These are phyloP conservation scores for Lacerta viridis DNA, from an alignment of 2,797 vertebrate genomes.

Conservation along the genomic window DNA sequence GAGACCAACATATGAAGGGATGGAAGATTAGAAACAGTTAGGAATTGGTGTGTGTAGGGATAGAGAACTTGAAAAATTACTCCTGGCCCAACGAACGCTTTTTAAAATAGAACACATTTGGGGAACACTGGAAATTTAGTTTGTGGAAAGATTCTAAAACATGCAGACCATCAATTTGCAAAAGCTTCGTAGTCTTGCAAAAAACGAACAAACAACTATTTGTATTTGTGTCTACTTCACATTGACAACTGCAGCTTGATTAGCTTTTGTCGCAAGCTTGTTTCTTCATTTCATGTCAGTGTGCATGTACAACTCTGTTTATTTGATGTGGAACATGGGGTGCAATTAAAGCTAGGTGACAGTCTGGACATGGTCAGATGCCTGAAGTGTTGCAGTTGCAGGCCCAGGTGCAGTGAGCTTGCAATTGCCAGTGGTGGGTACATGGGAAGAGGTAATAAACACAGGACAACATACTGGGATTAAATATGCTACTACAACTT, in stretches of 20 bases:
- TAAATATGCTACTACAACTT: too few relatives aligned
- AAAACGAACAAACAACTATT: background rate
- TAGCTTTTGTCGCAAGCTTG: background rate
- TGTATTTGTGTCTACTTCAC: background rate
- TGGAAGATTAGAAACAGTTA: conserved; percentile 43
- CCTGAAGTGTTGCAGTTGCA: background rate
- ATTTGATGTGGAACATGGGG: background rate
- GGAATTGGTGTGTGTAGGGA: background rate
- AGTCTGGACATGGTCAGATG: background rate
- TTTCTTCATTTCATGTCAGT: background rate
- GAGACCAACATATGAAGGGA: conserved; percentile 23
- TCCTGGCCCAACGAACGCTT: conserved; percentile 1
- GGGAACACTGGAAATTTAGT: conserved; percentile 19
- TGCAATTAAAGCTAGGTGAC: background rate
- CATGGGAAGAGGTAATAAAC: too few relatives aligned
- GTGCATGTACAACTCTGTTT: background rate
- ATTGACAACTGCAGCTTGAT: background rate
- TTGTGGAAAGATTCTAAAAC: background rate
- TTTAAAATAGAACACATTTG: background rate
- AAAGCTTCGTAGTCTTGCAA: background rate
- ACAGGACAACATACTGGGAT: too few relatives aligned
- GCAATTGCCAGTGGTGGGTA: too few relatives aligned
- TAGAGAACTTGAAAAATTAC: conserved; percentile 6
- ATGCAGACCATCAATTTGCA: background rate
- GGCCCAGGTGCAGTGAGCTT: too few relatives aligned